These are phyloP conservation scores for Ptychobarbus kaznakovi DNA, from an alignment of 2,797 vertebrate genomes.

Conservation along the genomic window DNA sequence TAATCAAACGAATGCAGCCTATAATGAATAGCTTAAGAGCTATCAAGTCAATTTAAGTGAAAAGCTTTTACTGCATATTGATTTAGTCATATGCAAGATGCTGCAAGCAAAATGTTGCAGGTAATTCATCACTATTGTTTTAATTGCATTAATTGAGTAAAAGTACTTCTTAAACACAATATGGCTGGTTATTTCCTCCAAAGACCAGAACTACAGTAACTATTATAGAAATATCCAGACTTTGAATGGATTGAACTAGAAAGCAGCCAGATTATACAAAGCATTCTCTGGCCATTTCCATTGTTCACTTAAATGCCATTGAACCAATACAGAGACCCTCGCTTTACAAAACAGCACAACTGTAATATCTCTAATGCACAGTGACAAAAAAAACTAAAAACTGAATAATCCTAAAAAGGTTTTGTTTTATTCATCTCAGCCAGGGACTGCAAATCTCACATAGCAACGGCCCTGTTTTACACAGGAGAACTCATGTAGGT, in stretches of 20 bases:
- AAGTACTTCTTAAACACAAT: not conserved
- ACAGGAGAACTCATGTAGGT: not conserved
- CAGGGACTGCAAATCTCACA: not conserved
- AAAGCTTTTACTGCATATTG: not conserved
- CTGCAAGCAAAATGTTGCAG: not conserved
- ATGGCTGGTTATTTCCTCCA: not conserved
- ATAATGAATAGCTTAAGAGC: not conserved
- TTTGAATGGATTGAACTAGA: not conserved
- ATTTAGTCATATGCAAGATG: not conserved
- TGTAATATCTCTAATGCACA: not conserved
- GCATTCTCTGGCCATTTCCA: not conserved
- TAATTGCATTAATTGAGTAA: not conserved
- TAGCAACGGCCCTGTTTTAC: not conserved
- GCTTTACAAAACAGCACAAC: not conserved
- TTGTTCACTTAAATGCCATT: not conserved
- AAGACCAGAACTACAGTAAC: not conserved
- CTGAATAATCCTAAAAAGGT: not conserved
- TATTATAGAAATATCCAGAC: not conserved
- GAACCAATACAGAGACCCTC: not conserved
- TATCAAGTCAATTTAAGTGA: too few species aligned
- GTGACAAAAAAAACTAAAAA: not conserved
- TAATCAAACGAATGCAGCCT: not conserved
- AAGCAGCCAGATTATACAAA: not conserved
- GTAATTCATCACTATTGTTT: not conserved
- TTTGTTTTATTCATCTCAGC: conserved; percentile 23